Conservation (phyloP, 1,140 invertebrate species). For the Diorhabda sublineata region DNA sequence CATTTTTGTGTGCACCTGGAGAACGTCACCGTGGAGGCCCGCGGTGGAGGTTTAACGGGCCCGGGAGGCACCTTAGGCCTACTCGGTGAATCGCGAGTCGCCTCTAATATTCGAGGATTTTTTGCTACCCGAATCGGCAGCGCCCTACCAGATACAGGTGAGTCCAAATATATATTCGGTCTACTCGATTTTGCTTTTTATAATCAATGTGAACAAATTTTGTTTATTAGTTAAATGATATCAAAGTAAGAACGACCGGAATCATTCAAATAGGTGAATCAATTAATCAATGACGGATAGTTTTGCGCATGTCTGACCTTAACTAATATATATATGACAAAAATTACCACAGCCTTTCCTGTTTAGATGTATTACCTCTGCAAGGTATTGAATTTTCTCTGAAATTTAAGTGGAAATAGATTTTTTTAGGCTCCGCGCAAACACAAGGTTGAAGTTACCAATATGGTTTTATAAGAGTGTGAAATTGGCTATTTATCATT, state of each 20-base stretch:
- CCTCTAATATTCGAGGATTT: constrained; percentile 56
- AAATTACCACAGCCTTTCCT: neutral
- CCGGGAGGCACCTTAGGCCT: constrained; percentile 51
- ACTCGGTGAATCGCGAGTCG: constrained; percentile 52
- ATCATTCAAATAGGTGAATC: neutral
- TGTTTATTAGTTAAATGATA: too few species aligned
- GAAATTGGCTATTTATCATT: too few species aligned
- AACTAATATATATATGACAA: constrained; percentile 4
- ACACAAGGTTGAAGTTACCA: too few species aligned
- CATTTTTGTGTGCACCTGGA: constrained; percentile 34
- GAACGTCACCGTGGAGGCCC: constrained; percentile 41
- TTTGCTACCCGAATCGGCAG: constrained; percentile 53
- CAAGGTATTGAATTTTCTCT: too few species aligned
- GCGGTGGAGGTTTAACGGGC: constrained; percentile 34
- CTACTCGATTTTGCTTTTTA: neutral
- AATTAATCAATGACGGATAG: constrained; percentile 2
- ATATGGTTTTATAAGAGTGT: too few species aligned
- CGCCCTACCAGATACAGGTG: constrained; percentile 57
- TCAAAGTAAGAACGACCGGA: too few species aligned
- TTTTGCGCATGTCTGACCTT: neutral
- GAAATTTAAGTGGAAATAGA: too few species aligned
- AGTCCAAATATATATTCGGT: constrained; percentile 28
- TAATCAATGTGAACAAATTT: too few species aligned
- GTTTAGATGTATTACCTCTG: too few species aligned
- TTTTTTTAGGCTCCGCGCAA: too few species aligned